phyloP scores from a whole-genome alignment of 2,113 vertebrate species.

The Mormyrus iriodes region DNA sequence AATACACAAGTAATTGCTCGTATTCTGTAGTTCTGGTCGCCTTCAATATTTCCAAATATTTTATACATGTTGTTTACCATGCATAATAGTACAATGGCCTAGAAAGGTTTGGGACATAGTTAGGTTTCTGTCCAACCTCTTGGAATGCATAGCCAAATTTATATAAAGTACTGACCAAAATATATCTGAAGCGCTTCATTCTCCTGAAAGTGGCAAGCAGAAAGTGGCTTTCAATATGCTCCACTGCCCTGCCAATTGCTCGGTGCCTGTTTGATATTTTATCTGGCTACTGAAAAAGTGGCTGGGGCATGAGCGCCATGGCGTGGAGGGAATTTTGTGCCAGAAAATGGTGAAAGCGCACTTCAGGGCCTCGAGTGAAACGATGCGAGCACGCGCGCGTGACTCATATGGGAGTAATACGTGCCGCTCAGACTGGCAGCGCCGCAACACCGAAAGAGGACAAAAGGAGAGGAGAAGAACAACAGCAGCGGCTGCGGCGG shows the following conservation, averaged over 20 bases:
- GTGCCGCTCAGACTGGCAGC: conserved; percentile 32
- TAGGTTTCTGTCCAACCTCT: neutral
- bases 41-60: neutral
- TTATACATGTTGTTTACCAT: neutral
- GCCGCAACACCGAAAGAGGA: conserved; percentile 41
- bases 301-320: neutral
- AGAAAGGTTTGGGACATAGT: neutral
- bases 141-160: neutral
- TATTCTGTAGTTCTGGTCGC: neutral
- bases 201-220: neutral
- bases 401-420: conserved; percentile 49
- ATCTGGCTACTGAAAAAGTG: neutral
- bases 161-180: conserved; percentile 1
- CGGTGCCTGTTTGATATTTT: neutral
- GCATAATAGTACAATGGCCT: neutral
- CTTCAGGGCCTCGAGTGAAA: neutral
- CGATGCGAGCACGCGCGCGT: conserved; percentile 42
- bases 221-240: neutral
- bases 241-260: neutral
- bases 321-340: neutral
- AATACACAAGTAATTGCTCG: neutral
- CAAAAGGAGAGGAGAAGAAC: conserved; percentile 47
- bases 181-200: neutral
- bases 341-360: neutral
- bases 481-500: conserved; percentile 39